Evolutionary conservation across 2,888 invertebrate genomes (phyloP).

Genomic region (Holacanthella duospinosa): DNA sequence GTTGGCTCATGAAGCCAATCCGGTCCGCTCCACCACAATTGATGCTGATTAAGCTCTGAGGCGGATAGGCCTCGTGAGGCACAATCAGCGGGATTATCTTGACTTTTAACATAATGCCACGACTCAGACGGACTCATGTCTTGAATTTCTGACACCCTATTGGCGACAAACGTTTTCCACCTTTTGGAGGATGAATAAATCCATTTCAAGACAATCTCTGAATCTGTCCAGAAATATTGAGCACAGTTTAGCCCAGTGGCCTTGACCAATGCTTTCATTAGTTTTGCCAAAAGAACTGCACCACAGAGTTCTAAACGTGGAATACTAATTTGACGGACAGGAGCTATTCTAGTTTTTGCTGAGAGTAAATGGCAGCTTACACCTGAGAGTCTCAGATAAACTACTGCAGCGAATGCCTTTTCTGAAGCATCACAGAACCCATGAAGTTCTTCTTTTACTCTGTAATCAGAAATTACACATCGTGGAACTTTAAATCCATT

Average conservation of each 20-base stretch:
- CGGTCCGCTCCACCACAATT: conserved; percentile 13
- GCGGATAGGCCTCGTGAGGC: conserved; percentile 10
- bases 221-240: conserved; percentile 12
- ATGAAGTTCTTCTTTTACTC: conserved; percentile 25
- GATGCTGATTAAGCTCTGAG: background rate
- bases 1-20: background rate
- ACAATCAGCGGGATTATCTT: conserved; percentile 12
- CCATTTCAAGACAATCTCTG: conserved; percentile 21
- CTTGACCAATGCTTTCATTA: background rate
- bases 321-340: background rate
- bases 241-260: background rate
- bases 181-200: conserved; percentile 9
- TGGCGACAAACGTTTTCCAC: conserved; percentile 29
- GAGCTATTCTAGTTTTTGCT: background rate
- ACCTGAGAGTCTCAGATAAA: conserved; percentile 15
- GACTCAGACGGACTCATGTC: background rate
- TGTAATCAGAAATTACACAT: background rate
- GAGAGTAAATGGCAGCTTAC: background rate
- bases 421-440: conserved; percentile 35
- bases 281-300: background rate
- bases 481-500: conserved; percentile 1
- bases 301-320: conserved; percentile 7
- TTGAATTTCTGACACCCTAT: conserved; percentile 25
- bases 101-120: conserved; percentile 12
- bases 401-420: conserved; percentile 31